Percentiles rank a stretch among this genome's conserved stretches.
Conservation (phyloP, 2,113 vertebrate genomes). For the Dromaius novaehollandiae region DNA sequence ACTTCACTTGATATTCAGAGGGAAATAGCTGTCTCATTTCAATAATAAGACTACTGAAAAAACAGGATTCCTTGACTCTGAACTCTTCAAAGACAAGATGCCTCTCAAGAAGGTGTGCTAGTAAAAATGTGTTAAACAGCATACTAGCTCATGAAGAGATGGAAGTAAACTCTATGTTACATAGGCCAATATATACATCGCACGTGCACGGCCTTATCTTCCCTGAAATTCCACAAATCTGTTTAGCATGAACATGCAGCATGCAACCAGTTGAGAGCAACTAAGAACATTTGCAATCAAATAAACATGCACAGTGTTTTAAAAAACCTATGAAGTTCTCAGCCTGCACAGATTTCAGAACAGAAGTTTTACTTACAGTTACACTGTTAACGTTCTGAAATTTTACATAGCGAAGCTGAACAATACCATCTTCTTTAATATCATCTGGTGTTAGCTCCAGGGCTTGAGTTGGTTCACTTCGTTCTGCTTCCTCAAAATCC, state of each 20-base stretch:
- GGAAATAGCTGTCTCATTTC: background rate
- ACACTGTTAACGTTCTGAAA: conserved; percentile 99
- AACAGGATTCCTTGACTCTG: background rate
- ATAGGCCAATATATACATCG: background rate
- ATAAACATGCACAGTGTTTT: background rate
- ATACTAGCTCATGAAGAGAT: too few species aligned
- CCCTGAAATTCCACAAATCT: background rate
- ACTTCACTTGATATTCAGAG: background rate
- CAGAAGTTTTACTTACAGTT: conserved; percentile 80
- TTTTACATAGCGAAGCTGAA: conserved; percentile 95
- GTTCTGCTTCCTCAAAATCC: conserved; percentile 95
- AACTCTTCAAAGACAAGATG: background rate
- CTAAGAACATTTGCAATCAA: background rate
- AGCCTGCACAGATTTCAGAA: background rate
- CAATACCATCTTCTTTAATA: conserved; percentile 87
- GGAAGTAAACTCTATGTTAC: background rate
- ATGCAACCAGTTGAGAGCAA: background rate
- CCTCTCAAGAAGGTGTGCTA: background rate
- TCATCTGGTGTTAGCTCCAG: conserved; percentile 91
- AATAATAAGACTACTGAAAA: background rate
- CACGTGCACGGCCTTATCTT: background rate
- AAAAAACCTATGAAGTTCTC: background rate
- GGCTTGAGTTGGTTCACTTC: conserved; percentile 91
- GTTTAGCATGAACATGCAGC: background rate
- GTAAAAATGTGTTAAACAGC: background rate